A percentile compares a stretch with the other conserved stretches of the same genome.
Conservation (phyloP, 2,797 vertebrate species). For the Melopsittacus undulatus region DNA sequence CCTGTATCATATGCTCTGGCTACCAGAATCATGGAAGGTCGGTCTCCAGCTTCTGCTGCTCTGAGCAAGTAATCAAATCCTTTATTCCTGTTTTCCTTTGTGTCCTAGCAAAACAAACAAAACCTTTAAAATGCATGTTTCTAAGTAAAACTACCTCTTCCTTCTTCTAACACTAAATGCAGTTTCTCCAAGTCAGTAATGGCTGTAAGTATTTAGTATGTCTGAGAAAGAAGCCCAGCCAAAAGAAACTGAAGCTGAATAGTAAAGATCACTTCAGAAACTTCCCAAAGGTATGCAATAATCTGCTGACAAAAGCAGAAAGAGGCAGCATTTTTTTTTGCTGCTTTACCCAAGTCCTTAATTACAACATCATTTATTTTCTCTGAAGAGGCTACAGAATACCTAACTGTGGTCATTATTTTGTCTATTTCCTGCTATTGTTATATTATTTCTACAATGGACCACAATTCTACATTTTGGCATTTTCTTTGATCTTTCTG, state of each 20-base stretch:
- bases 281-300: background rate
- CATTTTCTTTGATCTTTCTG: background rate
- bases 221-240: background rate
- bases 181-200: background rate
- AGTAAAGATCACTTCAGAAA: background rate
- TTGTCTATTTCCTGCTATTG: background rate
- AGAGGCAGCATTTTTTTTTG: background rate
- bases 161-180: background rate
- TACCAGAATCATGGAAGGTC: constrained; percentile 91
- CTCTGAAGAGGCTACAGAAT: background rate
- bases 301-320: background rate
- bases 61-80: constrained; percentile 90
- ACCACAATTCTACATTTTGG: background rate
- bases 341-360: background rate
- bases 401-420: background rate
- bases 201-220: background rate
- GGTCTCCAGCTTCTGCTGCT: constrained; percentile 93
- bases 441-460: background rate
- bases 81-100: constrained; percentile 85
- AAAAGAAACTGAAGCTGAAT: background rate
- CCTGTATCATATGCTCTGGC: constrained; percentile 91
- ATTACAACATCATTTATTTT: background rate
- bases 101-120: constrained; percentile 78
- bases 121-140: background rate
- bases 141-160: background rate